These are phyloP conservation scores for Chloropsis hardwickii DNA, from an alignment of 2,113 vertebrate genomes.

Conservation along the genomic window DNA sequence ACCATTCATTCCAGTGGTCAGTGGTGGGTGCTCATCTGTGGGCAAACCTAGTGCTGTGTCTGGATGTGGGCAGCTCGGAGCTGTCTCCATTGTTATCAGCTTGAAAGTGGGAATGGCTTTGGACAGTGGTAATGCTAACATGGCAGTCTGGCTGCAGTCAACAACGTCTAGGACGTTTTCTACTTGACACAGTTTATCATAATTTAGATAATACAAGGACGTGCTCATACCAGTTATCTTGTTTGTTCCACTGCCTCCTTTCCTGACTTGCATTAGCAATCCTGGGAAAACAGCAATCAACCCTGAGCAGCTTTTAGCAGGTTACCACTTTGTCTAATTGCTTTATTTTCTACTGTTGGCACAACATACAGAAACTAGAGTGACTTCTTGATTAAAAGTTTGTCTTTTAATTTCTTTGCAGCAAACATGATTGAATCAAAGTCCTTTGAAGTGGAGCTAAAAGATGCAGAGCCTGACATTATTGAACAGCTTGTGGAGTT, in stretches of 20 bases:
- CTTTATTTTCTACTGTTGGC: neutral
- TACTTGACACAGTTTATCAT: neutral
- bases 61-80: neutral
- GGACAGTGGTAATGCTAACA: neutral
- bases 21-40: neutral
- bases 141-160: neutral
- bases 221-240: neutral
- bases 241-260: neutral
- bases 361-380: neutral
- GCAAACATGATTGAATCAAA: slow-evolving; percentile 98
- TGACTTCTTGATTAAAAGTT: neutral
- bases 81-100: neutral
- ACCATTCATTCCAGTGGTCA: neutral
- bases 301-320: neutral
- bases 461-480: slow-evolving; percentile 94
- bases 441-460: slow-evolving; percentile 94
- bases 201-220: neutral
- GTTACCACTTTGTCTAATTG: neutral
- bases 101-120: neutral
- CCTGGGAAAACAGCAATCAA: neutral
- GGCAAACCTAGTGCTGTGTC: neutral
- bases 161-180: neutral
- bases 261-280: neutral
- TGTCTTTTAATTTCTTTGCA: slow-evolving; percentile 60
- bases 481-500: slow-evolving; percentile 95